Percentiles rank a stretch among this genome's conserved stretches.
Evolutionary conservation across 2,797 vertebrate species (phyloP).

Genomic region (Poeciliopsis paucimaculata): DNA sequence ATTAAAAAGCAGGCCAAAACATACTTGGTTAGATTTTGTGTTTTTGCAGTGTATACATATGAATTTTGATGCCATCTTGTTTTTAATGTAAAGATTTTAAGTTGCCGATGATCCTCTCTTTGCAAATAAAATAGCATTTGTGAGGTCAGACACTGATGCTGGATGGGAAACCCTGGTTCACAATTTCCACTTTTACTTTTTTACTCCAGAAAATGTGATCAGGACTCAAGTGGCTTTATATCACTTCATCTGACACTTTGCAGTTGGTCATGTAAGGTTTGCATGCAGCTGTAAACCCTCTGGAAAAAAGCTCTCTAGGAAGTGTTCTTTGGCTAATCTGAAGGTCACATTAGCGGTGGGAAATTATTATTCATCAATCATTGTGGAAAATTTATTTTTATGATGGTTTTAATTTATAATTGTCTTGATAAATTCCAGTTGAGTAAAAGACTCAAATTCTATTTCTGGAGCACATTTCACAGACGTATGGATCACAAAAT

Average conservation of each 20-base stretch:
- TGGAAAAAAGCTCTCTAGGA: not conserved
- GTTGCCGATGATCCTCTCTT: not conserved
- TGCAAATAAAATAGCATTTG: not conserved
- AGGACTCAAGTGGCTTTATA: not conserved
- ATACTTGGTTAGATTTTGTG: too few relatives aligned
- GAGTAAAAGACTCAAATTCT: too few relatives aligned
- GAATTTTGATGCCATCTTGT: not conserved
- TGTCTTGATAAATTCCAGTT: too few relatives aligned
- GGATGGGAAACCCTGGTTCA: not conserved
- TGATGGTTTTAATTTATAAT: too few relatives aligned
- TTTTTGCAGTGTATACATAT: not conserved
- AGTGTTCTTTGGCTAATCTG: not conserved
- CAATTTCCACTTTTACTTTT: not conserved
- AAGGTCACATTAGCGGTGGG: not conserved
- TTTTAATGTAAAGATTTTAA: not conserved
- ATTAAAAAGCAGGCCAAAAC: too few relatives aligned
- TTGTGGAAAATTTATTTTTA: too few relatives aligned
- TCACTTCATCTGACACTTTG: not conserved
- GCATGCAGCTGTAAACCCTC: not conserved
- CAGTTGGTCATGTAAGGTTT: not conserved
- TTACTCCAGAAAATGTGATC: too few relatives aligned
- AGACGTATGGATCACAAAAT: too few relatives aligned
- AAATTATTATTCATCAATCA: too few relatives aligned
- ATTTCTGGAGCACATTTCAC: too few relatives aligned
- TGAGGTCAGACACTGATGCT: not conserved